Conservation (phyloP, 1,140 invertebrate genomes). For the Drusus annulatus region DNA sequence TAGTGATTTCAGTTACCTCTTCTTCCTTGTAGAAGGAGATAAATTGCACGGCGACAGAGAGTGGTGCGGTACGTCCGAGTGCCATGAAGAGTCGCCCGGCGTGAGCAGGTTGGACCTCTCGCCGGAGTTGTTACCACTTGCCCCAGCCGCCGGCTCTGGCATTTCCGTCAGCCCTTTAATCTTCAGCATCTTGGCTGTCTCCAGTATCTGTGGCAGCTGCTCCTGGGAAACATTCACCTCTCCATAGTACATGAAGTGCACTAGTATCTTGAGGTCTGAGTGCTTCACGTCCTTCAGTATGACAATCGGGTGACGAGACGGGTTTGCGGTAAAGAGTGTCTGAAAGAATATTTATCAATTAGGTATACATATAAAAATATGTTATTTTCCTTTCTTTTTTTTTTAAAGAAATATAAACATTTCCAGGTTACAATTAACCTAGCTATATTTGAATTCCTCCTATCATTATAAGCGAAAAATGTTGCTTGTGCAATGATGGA, state of each 20-base stretch:
- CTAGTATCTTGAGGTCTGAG: constrained; percentile 88
- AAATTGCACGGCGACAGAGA: constrained; percentile 65
- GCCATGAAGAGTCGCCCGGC: constrained; percentile 69
- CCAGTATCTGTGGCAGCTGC: constrained; percentile 87
- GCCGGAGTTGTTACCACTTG: constrained; percentile 74
- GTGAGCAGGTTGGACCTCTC: constrained; percentile 68
- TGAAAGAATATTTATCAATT: constrained; percentile 61
- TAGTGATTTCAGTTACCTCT: constrained; percentile 55
- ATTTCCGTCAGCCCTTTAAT: constrained; percentile 91
- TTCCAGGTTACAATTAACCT: too few species aligned
- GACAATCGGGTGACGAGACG: constrained; percentile 91
- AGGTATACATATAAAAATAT: too few species aligned
- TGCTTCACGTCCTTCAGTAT: constrained; percentile 92
- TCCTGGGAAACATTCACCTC: constrained; percentile 93
- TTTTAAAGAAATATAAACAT: too few species aligned
- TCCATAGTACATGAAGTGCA: constrained; percentile 94
- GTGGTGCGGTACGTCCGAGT: constrained; percentile 65
- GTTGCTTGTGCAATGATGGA: too few species aligned
- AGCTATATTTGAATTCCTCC: too few species aligned
- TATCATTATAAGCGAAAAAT: too few species aligned
- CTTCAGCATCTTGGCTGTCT: constrained; percentile 90
- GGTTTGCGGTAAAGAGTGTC: constrained; percentile 86
- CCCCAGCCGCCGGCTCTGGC: constrained; percentile 80
- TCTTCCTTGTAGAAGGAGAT: constrained; percentile 63
- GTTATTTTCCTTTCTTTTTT: too few species aligned